Percentiles rank a stretch among this genome's conserved stretches.
Evolutionary conservation across 2,888 invertebrate genomes (phyloP).

Genomic region (Lucinisca nassula): DNA sequence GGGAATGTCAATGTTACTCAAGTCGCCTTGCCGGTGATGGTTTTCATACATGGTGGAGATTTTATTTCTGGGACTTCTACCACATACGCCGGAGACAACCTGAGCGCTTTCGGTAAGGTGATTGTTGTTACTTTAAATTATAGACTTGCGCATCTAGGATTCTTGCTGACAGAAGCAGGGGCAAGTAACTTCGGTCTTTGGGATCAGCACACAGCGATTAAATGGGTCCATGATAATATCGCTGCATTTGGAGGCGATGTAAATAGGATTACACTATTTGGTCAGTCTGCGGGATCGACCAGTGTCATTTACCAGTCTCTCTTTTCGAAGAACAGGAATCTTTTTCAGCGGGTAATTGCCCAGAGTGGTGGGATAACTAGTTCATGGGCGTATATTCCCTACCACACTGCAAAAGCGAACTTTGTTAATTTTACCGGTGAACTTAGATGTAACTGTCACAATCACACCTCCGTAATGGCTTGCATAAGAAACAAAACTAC

Average conservation of each 20-base stretch:
- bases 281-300: background rate
- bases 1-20: background rate
- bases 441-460: background rate
- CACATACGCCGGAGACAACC: background rate
- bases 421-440: conserved; percentile 4
- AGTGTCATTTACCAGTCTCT: background rate
- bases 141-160: background rate
- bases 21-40: background rate
- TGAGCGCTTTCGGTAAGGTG: background rate
- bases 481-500: conserved; percentile 22
- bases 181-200: background rate
- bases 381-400: background rate
- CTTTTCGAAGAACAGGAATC: background rate
- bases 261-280: background rate
- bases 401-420: conserved; percentile 20
- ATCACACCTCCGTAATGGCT: background rate
- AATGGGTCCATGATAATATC: background rate
- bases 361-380: background rate
- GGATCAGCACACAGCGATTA: background rate
- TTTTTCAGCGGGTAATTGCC: background rate
- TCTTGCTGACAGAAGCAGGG: background rate
- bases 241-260: background rate
- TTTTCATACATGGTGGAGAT: background rate
- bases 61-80: background rate
- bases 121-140: background rate